Base-by-base conservation (phyloP, 2,113 vertebrate genomes). In the Ptilorrhoa leucosticta region DNA sequence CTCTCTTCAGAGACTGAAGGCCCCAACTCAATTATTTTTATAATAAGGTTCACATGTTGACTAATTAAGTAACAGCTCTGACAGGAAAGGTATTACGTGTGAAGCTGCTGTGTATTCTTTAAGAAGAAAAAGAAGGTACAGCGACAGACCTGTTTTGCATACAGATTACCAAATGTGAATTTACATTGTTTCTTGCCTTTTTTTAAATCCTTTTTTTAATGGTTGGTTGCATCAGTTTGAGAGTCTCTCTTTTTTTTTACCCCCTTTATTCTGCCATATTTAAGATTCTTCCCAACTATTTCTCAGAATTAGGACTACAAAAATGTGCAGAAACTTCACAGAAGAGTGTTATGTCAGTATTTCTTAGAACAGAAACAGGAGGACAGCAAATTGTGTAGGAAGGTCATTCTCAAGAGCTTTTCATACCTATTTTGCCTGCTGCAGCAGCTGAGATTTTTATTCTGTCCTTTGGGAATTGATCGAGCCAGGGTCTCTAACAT, bases 391-490 rank as follows among this genome's bases (percentile, higher is more conserved):
- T 87, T 60, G 11, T 69, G 31, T 63, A 47, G 44, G 47, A 66
- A 93, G 72, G 51, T 69, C 51, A 68, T 11, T 78, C 82, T 87
- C 35, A 31, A 51, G 81, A 70, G 13, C 11, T 78, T 82, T 89
- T 72, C 24, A 21, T 94, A 87, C 50, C 79, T 92, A 8, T 91
- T 83, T 94, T 83, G 15, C 47, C 64, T 87, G 45, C 48, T 80
- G 16, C 31, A 83, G 42, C 35, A 48, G 7, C 6, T 89, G 77
- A 85, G 57, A 65, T 87, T 61, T 89, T 13, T 75, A 18, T n/a
- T 77, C 33, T 78, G 19, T 91, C 60, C 53, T 76, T 82, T 77
- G 53, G 44, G 79, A 45, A 58, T 7, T 63, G 35, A 47, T 73
- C 1, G 0, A 87, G 45, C 31, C 50, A 53, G 27, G n/a, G 35